These are phyloP conservation scores for Tetraodon nigroviridis DNA, from an alignment of 2,113 vertebrate species.

Conservation along the genomic window DNA sequence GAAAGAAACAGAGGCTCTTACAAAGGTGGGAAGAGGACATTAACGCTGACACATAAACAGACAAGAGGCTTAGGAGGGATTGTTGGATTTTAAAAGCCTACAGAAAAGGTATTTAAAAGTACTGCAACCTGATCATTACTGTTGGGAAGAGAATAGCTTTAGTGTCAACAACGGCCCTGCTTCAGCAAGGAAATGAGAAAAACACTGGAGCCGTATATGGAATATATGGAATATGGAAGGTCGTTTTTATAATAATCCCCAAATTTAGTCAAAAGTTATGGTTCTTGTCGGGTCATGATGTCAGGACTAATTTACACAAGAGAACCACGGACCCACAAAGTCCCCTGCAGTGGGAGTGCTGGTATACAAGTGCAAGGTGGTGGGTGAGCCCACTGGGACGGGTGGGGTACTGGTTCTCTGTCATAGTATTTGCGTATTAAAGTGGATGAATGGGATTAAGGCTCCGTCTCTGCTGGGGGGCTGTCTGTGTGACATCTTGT, in stretches of 20 bases:
- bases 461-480: constrained; percentile 29
- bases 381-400: background rate
- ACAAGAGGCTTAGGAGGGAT: constrained; percentile 37
- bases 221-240: constrained; percentile 17
- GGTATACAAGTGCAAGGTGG: background rate
- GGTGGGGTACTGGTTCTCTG: constrained; percentile 16
- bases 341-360: too few relatives aligned
- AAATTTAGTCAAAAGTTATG: constrained; percentile 17
- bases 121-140: constrained; percentile 19
- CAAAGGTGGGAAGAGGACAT: constrained; percentile 18
- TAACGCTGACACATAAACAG: constrained; percentile 39
- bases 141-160: background rate
- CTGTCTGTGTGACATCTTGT: constrained; percentile 42
- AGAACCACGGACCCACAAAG: constrained; percentile 2
- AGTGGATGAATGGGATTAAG: constrained; percentile 63
- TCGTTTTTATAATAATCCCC: constrained; percentile 1
- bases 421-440: constrained; percentile 24
- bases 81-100: constrained; percentile 35
- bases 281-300: constrained; percentile 8
- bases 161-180: background rate
- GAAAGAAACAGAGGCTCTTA: constrained; percentile 6
- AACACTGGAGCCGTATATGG: background rate
- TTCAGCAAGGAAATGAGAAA: background rate
- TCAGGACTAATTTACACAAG: constrained; percentile 14
- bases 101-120: constrained; percentile 15